A percentile compares a stretch with the other conserved stretches of the same genome.
phyloP scores from a whole-genome alignment of 2,113 vertebrate genomes.

The Ammodytes dubius region DNA sequence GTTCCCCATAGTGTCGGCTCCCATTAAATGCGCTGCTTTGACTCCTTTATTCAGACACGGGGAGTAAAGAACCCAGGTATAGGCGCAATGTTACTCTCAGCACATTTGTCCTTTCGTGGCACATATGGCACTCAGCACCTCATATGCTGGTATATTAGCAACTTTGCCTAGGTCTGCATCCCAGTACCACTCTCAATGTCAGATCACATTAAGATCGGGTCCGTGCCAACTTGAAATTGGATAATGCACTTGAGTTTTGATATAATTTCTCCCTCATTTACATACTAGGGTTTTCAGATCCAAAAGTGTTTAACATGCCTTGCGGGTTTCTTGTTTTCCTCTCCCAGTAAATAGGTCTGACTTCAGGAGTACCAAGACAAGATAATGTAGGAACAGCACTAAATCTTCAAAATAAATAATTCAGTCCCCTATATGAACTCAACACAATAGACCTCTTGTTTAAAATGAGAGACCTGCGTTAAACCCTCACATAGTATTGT shows the following conservation, averaged over 20 bases:
- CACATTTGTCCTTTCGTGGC: slow-evolving; percentile 4
- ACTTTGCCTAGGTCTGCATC: not conserved
- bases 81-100: not conserved
- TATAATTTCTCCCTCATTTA: not conserved
- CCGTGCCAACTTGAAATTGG: not conserved
- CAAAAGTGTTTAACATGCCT: slow-evolving; percentile 2
- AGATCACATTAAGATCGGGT: slow-evolving; percentile 11
- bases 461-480: slow-evolving; percentile 31
- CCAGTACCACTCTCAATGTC: not conserved
- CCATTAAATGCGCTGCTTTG: slow-evolving; percentile 84
- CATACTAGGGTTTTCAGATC: not conserved
- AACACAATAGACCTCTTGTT: slow-evolving; percentile 14
- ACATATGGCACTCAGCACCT: not conserved
- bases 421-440: not conserved
- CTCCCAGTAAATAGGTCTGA: slow-evolving; percentile 1
- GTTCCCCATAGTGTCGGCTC: slow-evolving; percentile 83
- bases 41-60: slow-evolving; percentile 77
- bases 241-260: not conserved
- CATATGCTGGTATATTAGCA: slow-evolving; percentile 17
- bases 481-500: slow-evolving; percentile 42
- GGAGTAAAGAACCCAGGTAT: slow-evolving; percentile 51
- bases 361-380: slow-evolving; percentile 33
- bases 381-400: not conserved
- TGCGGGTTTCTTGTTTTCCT: slow-evolving; percentile 9
- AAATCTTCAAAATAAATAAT: slow-evolving; percentile 35